Base-by-base conservation (phyloP, 2,888 invertebrate species). In the Cecidostiba fungosa region DNA sequence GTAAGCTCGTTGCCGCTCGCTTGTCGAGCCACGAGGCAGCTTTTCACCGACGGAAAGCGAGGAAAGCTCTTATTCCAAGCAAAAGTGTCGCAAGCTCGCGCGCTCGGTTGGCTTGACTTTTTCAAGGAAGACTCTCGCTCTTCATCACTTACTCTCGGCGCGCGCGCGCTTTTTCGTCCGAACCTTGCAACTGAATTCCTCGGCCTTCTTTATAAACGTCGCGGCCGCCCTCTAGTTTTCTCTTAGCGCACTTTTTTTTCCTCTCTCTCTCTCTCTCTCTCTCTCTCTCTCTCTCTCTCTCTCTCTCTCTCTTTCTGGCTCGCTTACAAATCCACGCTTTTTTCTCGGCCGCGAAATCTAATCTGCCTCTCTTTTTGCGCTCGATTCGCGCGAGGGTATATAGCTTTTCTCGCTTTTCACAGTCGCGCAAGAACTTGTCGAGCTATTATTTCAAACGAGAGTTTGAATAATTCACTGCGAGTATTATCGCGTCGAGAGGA, bases 11-110 rank as follows among this genome's bases (percentile, higher is more conserved):
- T 76, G 66, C 47, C 54, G 23, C 73, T 77, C 73, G 79, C 74
- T 82, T 74, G 78, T 82, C 85, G 77, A 72, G 72, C n/a, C n/a
- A n/a, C n/a, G n/a, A n/a, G n/a, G n/a, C n/a, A n/a, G 73, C 77
- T 69, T 82, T 85, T 85, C 80, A 82, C 4, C 39, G 6, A 3
- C 12, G n/a, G 73, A 32, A 16, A 73, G 50, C 36, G 70, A 62
- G 59, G 29, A 70, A 83, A 77, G 54, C 39, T 72, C 66, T 84
- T 74, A 74, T 36, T 73, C 47, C 43, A 12, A 14, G 47, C 23
- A 66, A 77, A 72, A 80, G 77, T 79, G 79, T 85, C 84, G 54
- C 54, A 59, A 59, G 54, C 54, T 59, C 66, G 23, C 62, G 76
- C 39, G 70, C 36, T 59, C 66, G 73, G 77, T 62, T 29, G n/a